A percentile compares a stretch with the other conserved stretches of the same genome.
Evolutionary conservation across 2,888 invertebrate species (phyloP).

Genomic region (Isotomurus palustris): DNA sequence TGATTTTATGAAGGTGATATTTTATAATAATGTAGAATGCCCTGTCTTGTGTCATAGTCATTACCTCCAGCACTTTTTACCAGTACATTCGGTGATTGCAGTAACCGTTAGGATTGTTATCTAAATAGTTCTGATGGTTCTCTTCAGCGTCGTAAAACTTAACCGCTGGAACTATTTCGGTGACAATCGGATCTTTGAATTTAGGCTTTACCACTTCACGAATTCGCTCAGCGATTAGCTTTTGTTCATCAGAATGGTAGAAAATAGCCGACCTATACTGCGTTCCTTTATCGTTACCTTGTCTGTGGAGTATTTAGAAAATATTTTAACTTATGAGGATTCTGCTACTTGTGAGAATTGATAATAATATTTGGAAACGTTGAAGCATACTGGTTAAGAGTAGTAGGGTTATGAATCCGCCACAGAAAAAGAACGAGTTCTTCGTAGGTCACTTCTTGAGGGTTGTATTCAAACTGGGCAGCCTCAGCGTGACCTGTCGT

Average conservation of each 20-base stretch:
- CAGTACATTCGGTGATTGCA: background rate
- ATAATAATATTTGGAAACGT: too few relatives aligned
- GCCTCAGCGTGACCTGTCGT: constrained; percentile 65
- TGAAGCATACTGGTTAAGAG: constrained; percentile 26
- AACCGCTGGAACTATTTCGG: constrained; percentile 70
- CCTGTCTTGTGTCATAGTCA: too few relatives aligned
- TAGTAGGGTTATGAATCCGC: constrained; percentile 63
- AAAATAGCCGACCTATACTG: constrained; percentile 85
- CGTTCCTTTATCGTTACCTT: constrained; percentile 15
- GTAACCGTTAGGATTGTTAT: constrained; percentile 11
- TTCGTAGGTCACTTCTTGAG: constrained; percentile 66
- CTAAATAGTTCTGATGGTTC: constrained; percentile 18
- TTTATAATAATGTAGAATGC: too few relatives aligned
- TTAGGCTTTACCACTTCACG: constrained; percentile 49
- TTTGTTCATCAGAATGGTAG: constrained; percentile 83
- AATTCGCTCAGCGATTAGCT: constrained; percentile 64
- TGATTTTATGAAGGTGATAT: too few relatives aligned
- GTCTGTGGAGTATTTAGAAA: constrained; percentile 47
- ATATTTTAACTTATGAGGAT: too few relatives aligned
- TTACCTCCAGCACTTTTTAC: too few relatives aligned
- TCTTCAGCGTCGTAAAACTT: constrained; percentile 84
- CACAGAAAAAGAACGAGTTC: constrained; percentile 80
- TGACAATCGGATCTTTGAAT: constrained; percentile 57
- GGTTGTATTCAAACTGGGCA: constrained; percentile 84
- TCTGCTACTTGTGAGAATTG: too few relatives aligned